Evolutionary conservation across 2,888 invertebrate species (phyloP), one percentile per base, ranked within the genome.

Genomic region (Phalera bucephala): DNA sequence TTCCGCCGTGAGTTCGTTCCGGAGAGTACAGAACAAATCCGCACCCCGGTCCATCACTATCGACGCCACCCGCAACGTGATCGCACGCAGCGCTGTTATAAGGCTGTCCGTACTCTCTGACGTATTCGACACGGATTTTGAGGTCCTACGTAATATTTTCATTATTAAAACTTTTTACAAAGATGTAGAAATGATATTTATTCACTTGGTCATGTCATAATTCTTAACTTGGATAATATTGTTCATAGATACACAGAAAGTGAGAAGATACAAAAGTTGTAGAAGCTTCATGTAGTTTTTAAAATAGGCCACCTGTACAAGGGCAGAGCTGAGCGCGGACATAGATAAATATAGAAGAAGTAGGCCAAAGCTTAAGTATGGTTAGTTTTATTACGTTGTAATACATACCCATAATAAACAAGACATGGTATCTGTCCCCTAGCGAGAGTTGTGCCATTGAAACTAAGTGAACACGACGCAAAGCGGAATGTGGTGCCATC

Each of bases 371-470:
- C n/a, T n/a, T n/a, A n/a, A n/a, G n/a, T n/a, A n/a, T n/a, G n/a
- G n/a, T n/a, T n/a, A n/a, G n/a, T n/a, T n/a, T n/a, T n/a, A n/a
- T n/a, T n/a, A n/a, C n/a, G n/a, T n/a, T n/a, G 7, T 23, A 5
- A n/a, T 12, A 36, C 52, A 45, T 79, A 95, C 93, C 94, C 95
- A 84, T 93, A 97, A 72, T 99, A 99, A 9, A 99, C 90, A 30
- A 99, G 92, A 65, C 95, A 95, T 0, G 99, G 99, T 65, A 99
- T 94, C 88, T 99, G 99, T 6, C 99, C 99, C 34, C 99, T 92
- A 0, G 96, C 95, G 46, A 97, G 93, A 4, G 97, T 98, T 0
- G 99, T 99, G n/a, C 99, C 99, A 75, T 99, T 98, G 73, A 96
- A 96, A 77, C 98, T 98, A 27, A 98, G 91, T 7, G 97, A 96